Percentiles rank a stretch among this genome's conserved stretches.
phyloP scores from a whole-genome alignment of 2,888 invertebrate species.

The Sphecodes monilicornis region DNA sequence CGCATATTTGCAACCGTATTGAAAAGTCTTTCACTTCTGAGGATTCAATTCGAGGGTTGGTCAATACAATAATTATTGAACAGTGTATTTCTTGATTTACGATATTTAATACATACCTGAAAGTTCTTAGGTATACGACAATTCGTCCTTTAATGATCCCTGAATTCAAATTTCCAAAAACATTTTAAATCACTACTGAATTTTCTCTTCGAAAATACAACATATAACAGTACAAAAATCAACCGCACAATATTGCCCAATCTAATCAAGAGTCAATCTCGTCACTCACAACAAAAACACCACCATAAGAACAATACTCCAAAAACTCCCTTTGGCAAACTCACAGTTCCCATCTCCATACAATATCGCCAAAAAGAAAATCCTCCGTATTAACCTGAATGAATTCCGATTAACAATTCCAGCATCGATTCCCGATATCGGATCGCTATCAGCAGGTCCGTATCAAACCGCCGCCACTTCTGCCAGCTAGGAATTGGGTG shows the following conservation, averaged over 20 bases:
- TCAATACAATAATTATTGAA: no score
- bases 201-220: background rate
- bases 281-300: background rate
- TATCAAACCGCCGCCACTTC: conserved; percentile 8
- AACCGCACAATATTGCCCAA: background rate
- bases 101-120: no score
- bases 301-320: background rate
- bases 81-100: no score
- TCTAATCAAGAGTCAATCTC: background rate
- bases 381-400: background rate
- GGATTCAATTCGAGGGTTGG: no score
- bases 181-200: no score
- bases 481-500: background rate
- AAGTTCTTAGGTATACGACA: no score
- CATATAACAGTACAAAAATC: background rate
- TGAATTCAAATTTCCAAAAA: no score
- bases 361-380: background rate
- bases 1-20: no score
- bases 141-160: no score
- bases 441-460: conserved; percentile 18
- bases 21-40: no score
- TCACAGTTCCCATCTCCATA: background rate
- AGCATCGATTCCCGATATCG: background rate
- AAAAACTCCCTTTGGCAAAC: background rate
- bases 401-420: background rate